Percentiles rank a stretch among this genome's conserved stretches.
Evolutionary conservation across 1,140 invertebrate species (phyloP).

Genomic region (Matsumurasca onukii): DNA sequence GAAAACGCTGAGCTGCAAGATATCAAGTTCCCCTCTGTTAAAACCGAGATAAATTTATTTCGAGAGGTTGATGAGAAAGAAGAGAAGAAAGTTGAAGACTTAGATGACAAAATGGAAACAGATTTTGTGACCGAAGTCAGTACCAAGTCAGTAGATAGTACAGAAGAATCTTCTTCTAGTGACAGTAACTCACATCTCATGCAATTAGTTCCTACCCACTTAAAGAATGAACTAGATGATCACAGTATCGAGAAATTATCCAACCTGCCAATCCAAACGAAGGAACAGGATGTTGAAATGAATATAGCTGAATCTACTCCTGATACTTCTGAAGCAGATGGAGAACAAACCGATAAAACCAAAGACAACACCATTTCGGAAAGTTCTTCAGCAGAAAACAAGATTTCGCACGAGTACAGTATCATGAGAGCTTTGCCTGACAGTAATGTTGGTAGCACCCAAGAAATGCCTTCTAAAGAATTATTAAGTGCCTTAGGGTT

Average conservation of each 20-base stretch:
- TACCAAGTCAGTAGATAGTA: slow-evolving; percentile 1
- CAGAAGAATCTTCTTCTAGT: slow-evolving; percentile 25
- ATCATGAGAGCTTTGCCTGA: background rate
- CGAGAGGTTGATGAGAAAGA: background rate
- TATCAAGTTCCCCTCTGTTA: background rate
- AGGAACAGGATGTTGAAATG: background rate
- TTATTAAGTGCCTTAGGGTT: slow-evolving; percentile 61
- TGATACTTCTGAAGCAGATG: background rate
- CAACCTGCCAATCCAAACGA: too few species aligned
- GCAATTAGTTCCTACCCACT: background rate
- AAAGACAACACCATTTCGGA: too few species aligned
- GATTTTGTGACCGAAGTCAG: background rate
- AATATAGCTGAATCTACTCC: background rate
- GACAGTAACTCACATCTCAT: slow-evolving; percentile 22
- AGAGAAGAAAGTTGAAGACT: background rate
- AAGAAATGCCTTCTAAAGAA: slow-evolving; percentile 60
- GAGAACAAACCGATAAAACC: slow-evolving; percentile 11
- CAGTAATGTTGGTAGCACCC: slow-evolving; percentile 51
- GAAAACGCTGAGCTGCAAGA: background rate
- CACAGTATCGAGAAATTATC: background rate
- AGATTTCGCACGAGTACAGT: background rate
- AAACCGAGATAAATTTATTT: background rate
- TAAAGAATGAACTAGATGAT: background rate
- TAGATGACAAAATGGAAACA: background rate
- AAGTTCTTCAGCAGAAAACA: background rate